phyloP scores from a whole-genome alignment of 2,888 invertebrate species.

The Xanthia icteritia region DNA sequence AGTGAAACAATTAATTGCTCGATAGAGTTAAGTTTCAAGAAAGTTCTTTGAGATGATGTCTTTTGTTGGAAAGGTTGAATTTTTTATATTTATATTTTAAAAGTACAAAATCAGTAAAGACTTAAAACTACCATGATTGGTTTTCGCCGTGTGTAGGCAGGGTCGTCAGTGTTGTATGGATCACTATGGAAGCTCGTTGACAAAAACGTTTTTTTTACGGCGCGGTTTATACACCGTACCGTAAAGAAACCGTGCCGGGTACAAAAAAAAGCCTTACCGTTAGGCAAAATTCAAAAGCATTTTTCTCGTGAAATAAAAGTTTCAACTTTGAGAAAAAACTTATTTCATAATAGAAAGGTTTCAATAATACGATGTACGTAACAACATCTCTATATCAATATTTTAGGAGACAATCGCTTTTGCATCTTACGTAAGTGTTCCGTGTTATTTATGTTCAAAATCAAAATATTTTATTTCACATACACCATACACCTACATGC shows the following conservation, averaged over 20 bases:
- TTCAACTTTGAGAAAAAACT: too few relatives aligned
- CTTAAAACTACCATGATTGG: not conserved
- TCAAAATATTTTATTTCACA: too few relatives aligned
- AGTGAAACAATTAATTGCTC: constrained; percentile 33
- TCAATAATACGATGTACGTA: too few relatives aligned
- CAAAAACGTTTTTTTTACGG: not conserved
- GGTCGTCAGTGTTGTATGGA: not conserved
- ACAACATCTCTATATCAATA: too few relatives aligned
- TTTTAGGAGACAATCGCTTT: too few relatives aligned
- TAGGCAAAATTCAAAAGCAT: too few relatives aligned
- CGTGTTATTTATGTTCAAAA: too few relatives aligned
- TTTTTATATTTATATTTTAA: constrained; percentile 8
- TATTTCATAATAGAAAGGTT: too few relatives aligned
- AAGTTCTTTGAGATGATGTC: constrained; percentile 17
- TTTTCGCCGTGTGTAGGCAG: not conserved
- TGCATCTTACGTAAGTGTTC: too few relatives aligned
- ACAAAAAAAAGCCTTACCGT: not conserved
- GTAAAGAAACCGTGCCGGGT: not conserved
- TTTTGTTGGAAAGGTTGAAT: constrained; percentile 2
- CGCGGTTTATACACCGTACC: not conserved
- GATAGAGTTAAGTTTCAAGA: constrained; percentile 31
- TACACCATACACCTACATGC: too few relatives aligned
- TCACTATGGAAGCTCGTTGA: not conserved
- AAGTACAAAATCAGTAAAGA: not conserved
- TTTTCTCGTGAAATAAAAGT: too few relatives aligned